These are phyloP conservation scores for Drosophila virilis DNA, from an alignment of 1,140 invertebrate species.

Conservation along the genomic window DNA sequence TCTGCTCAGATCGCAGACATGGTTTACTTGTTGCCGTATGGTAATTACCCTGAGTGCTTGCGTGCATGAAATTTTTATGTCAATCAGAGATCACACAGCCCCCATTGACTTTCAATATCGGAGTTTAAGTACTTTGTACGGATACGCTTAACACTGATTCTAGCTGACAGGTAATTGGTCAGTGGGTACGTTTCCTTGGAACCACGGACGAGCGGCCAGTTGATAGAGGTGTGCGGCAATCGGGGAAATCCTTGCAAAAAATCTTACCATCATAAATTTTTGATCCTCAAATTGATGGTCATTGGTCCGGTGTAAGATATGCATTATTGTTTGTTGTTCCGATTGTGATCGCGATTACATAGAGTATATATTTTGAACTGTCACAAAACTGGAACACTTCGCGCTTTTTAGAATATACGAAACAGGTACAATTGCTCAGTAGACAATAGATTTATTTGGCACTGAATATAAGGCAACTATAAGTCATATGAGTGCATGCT, in stretches of 20 bases:
- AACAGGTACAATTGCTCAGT: conserved; percentile 71
- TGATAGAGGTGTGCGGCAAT: not conserved
- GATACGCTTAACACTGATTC: conserved; percentile 54
- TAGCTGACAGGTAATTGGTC: conserved; percentile 70
- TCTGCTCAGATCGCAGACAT: conserved; percentile 65
- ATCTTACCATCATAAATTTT: conserved; percentile 84
- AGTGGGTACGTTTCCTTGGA: conserved; percentile 17
- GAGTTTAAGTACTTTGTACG: conserved; percentile 52
- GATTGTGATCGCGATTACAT: conserved; percentile 35
- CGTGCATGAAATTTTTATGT: conserved; percentile 78
- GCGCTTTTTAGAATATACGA: conserved; percentile 42
- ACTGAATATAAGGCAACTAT: conserved; percentile 79
- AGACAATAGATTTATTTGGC: conserved; percentile 64
- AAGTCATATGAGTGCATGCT: conserved; percentile 44
- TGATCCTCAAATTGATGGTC: conserved; percentile 84
- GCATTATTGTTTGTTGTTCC: conserved; percentile 60
- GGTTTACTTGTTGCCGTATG: conserved; percentile 45
- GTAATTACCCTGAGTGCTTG: conserved; percentile 72
- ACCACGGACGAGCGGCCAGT: conserved; percentile 14
- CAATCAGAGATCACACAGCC: conserved; percentile 70
- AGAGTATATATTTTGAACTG: conserved; percentile 40
- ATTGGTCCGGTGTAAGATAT: conserved; percentile 83
- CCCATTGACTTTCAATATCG: conserved; percentile 67
- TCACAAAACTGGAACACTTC: conserved; percentile 52
- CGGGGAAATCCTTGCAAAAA: no score